A percentile compares a stretch with the other conserved stretches of the same genome.
Evolutionary conservation across 1,140 invertebrate genomes (phyloP).

Genomic region (Copidosoma floridanum): DNA sequence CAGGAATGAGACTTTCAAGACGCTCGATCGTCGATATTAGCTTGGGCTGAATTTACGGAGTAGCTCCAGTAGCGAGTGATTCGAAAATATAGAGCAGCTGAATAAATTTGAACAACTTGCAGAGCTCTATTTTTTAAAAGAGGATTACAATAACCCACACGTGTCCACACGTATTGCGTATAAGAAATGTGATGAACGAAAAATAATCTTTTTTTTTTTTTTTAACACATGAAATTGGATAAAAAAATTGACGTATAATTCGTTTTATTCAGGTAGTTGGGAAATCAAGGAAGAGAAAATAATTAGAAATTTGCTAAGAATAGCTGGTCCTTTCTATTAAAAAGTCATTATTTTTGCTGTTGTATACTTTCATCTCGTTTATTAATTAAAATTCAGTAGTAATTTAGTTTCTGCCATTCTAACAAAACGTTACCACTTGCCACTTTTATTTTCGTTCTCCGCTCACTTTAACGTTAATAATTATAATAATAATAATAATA

Average conservation of each 20-base stretch:
- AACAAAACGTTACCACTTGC: constrained; percentile 55
- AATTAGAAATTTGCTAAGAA: too few species aligned
- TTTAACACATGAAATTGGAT: too few species aligned
- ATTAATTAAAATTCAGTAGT: constrained; percentile 59
- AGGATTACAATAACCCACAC: too few species aligned
- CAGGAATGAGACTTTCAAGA: too few species aligned
- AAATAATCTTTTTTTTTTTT: too few species aligned
- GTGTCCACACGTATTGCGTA: too few species aligned
- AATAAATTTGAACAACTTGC: not conserved
- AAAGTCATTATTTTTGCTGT: constrained; percentile 44
- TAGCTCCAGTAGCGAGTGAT: not conserved
- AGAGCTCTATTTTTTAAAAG: not conserved
- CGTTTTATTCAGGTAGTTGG: too few species aligned
- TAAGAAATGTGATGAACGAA: too few species aligned
- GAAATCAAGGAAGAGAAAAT: too few species aligned
- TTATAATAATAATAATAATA: constrained; percentile 54
- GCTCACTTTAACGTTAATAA: constrained; percentile 47
- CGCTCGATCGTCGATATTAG: too few species aligned
- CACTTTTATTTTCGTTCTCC: constrained; percentile 40
- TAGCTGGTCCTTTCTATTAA: too few species aligned
- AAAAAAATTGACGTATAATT: too few species aligned
- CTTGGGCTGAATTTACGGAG: not conserved
- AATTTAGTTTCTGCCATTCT: constrained; percentile 58
- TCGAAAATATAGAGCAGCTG: not conserved
- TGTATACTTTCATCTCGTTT: constrained; percentile 59